Conservation (phyloP, 2,113 vertebrate species). For the Peromyscus leucopus region DNA sequence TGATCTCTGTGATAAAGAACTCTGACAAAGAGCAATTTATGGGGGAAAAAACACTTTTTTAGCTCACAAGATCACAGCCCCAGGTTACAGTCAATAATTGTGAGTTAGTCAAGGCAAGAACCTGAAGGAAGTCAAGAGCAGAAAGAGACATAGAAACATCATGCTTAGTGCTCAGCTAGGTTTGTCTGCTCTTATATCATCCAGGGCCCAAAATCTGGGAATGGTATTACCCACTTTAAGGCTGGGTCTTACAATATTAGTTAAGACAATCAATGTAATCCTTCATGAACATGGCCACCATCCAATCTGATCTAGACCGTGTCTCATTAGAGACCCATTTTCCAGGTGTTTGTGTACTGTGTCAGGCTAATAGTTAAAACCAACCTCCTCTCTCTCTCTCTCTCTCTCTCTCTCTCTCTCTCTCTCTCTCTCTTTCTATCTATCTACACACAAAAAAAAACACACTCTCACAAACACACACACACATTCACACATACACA, state of each 20-base stretch:
- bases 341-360: neutral
- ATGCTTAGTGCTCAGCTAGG: neutral
- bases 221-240: neutral
- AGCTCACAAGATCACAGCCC: neutral
- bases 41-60: neutral
- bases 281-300: neutral
- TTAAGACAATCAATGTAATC: neutral
- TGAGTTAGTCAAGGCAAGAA: neutral
- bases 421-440: too few relatives aligned
- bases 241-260: neutral
- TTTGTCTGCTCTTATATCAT: neutral
- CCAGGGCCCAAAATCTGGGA: neutral
- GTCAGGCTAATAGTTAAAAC: neutral
- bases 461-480: too few relatives aligned
- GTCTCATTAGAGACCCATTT: neutral
- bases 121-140: neutral
- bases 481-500: neutral
- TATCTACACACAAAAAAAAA: too few relatives aligned
- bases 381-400: neutral
- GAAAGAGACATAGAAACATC: neutral
- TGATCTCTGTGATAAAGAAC: neutral
- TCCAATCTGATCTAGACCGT: neutral
- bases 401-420: too few relatives aligned
- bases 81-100: neutral
- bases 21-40: neutral